phyloP scores from a whole-genome alignment of 2,888 invertebrate species.

The Agonopterix alstromeriana region DNA sequence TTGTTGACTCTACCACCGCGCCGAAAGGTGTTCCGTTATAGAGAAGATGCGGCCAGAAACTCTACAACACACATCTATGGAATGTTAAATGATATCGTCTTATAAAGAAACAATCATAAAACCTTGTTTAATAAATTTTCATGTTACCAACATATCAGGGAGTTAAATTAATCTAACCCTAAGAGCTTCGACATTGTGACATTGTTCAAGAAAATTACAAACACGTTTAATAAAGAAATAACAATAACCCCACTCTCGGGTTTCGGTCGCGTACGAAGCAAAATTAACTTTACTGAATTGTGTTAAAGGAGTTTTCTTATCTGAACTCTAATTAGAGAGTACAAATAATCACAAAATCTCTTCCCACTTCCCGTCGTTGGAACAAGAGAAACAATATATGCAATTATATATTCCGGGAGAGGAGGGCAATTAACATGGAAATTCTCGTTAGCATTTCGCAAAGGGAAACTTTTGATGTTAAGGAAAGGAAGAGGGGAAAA shows the following conservation, averaged over 20 bases:
- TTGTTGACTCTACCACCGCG: no score
- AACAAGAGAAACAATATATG: constrained; percentile 64
- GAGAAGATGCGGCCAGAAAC: no score
- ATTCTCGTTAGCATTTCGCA: constrained; percentile 66
- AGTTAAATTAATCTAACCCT: no score
- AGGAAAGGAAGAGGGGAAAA: constrained; percentile 49
- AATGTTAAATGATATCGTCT: no score
- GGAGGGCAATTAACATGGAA: constrained; percentile 67
- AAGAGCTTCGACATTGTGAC: no score
- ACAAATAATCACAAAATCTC: constrained; percentile 53
- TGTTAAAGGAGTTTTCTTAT: constrained; percentile 41
- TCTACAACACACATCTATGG: no score
- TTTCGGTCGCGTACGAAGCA: constrained; percentile 14
- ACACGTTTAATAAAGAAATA: constrained; percentile 2
- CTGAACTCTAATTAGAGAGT: constrained; percentile 42
- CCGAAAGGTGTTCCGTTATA: no score
- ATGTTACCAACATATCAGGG: no score
- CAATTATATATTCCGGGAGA: constrained; percentile 64
- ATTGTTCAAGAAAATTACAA: not conserved
- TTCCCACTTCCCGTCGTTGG: constrained; percentile 37
- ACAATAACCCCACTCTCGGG: constrained; percentile 1
- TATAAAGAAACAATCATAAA: no score
- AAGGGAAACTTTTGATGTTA: constrained; percentile 71
- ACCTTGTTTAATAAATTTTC: no score
- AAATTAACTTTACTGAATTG: constrained; percentile 36